These are phyloP conservation scores for Pygmarrhopalites habei DNA, from an alignment of 1,140 invertebrate genomes.

Conservation along the genomic window DNA sequence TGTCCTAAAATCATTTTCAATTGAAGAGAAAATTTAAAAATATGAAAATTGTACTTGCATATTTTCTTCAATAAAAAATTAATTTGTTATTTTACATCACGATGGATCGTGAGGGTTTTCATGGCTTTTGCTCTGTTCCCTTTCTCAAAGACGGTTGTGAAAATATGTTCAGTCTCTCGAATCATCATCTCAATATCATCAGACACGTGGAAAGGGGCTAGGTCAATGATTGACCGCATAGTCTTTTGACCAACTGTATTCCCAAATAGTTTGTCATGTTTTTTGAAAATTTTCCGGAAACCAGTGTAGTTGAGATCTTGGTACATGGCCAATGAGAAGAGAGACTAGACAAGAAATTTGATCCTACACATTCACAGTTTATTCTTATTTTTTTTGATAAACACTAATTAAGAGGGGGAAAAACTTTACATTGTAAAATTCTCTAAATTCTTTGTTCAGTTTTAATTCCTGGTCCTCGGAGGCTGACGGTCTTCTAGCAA, in stretches of 20 bases:
- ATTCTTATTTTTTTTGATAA: no score
- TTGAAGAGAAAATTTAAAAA: no score
- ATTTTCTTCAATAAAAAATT: no score
- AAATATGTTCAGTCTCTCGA: constrained; percentile 82
- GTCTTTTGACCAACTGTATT: constrained; percentile 69
- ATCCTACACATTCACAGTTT: no score
- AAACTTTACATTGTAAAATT: constrained; percentile 96
- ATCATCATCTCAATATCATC: constrained; percentile 96
- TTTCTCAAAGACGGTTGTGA: constrained; percentile 86
- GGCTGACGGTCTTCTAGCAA: constrained; percentile 13
- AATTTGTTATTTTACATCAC: no score
- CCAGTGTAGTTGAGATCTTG: constrained; percentile 97
- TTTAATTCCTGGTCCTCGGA: constrained; percentile 3
- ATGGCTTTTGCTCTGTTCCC: constrained; percentile 57
- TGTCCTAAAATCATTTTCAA: no score
- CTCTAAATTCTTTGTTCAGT: constrained; percentile 88
- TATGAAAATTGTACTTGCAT: no score
- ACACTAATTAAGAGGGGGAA: no score
- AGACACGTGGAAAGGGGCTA: constrained; percentile 89
- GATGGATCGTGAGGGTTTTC: constrained; percentile 77
- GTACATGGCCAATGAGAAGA: constrained; percentile 85
- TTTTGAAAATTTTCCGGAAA: constrained; percentile 99
- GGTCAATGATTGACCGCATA: constrained; percentile 85
- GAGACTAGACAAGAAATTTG: no score
- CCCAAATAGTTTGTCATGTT: constrained; percentile 87